Percentiles rank a stretch among this genome's conserved stretches.
Conservation (phyloP, 2,797 vertebrate genomes). For the Sylvia borin region DNA sequence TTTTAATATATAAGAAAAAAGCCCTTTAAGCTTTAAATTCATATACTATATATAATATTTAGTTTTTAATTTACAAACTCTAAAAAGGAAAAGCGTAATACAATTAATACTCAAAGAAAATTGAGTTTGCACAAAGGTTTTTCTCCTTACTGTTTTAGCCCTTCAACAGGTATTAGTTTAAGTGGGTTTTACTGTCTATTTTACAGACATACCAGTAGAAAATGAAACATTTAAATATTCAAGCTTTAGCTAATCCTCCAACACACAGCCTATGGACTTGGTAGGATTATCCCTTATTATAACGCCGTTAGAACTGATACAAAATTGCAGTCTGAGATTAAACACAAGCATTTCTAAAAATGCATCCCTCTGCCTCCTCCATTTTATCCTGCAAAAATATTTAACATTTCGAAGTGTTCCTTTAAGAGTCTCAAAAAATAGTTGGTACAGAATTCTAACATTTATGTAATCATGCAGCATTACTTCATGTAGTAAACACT, state of each 20-base stretch:
- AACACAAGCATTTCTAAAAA: conserved; percentile 53
- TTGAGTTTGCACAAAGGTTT: not conserved
- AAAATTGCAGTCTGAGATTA: conserved; percentile 66
- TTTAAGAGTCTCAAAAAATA: not conserved
- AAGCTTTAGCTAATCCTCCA: conserved; percentile 71
- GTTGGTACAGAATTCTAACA: not conserved
- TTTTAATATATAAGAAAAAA: not conserved
- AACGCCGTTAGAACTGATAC: conserved; percentile 59
- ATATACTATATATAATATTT: not conserved
- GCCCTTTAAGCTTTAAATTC: not conserved
- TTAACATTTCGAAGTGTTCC: not conserved
- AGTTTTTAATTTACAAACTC: not conserved
- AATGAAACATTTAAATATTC: conserved; percentile 72
- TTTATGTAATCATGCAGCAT: not conserved
- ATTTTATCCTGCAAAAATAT: conserved; percentile 11
- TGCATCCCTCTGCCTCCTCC: not conserved
- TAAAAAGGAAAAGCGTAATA: not conserved
- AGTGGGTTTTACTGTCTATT: conserved; percentile 65
- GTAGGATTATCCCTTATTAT: conserved; percentile 73
- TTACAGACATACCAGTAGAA: conserved; percentile 61
- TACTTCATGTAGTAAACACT: not conserved
- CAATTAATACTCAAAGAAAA: not conserved
- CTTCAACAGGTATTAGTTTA: conserved; percentile 72
- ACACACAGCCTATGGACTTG: conserved; percentile 68
- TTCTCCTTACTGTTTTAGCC: not conserved